These are phyloP conservation scores for Drosophila pruinosa DNA, from an alignment of 1,140 invertebrate genomes.

Conservation along the genomic window DNA sequence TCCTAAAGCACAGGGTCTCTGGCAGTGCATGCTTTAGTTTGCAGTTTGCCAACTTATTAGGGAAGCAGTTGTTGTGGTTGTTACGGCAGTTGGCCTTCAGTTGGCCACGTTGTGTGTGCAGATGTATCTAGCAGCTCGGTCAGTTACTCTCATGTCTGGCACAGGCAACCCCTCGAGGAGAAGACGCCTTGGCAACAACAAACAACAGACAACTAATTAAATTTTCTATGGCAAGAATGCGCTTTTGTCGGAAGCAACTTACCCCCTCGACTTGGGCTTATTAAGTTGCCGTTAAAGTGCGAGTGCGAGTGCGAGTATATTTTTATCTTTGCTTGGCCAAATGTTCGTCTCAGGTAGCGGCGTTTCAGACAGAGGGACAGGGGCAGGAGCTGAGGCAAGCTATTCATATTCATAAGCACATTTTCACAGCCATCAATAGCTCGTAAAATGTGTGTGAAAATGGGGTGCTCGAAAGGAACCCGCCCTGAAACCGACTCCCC, in stretches of 20 bases:
- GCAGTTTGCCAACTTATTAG: too few species aligned
- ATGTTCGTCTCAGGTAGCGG: constrained; percentile 50
- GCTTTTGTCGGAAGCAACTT: constrained; percentile 55
- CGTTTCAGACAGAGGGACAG: constrained; percentile 6
- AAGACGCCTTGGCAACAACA: constrained; percentile 9
- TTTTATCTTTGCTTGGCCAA: background rate
- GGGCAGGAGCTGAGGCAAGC: background rate
- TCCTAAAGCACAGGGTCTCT: background rate
- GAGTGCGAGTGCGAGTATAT: background rate
- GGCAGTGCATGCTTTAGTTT: too few species aligned
- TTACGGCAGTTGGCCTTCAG: constrained; percentile 41
- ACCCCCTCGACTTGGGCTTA: constrained; percentile 25
- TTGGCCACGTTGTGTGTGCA: constrained; percentile 43
- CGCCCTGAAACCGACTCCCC: background rate
- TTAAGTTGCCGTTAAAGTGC: constrained; percentile 65
- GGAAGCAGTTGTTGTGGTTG: background rate
- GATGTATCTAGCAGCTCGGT: constrained; percentile 16
- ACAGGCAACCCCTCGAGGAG: constrained; percentile 15
- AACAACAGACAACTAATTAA: constrained; percentile 65
- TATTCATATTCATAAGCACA: constrained; percentile 76
- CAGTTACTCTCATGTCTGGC: constrained; percentile 19
- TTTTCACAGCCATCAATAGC: constrained; percentile 74
- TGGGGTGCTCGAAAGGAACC: constrained; percentile 46
- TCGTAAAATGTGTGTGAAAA: constrained; percentile 75
- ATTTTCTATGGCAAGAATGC: constrained; percentile 69